Evolutionary conservation across 2,888 invertebrate genomes (phyloP).

Genomic region (Cataglyphis cursor): DNA sequence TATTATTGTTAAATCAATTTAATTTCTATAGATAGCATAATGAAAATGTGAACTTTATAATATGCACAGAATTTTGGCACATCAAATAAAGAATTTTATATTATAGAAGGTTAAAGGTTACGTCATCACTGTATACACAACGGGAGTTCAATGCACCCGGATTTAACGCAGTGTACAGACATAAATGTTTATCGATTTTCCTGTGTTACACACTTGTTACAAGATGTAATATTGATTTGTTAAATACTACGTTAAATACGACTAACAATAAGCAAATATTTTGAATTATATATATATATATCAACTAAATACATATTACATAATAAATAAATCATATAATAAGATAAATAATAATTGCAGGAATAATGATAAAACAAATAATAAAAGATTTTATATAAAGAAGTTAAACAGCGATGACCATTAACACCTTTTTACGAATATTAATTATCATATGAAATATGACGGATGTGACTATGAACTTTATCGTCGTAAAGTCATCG

Average conservation of each 20-base stretch:
- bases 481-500: neutral
- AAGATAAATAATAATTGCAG: neutral
- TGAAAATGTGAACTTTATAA: neutral
- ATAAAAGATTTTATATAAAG: neutral
- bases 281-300: neutral
- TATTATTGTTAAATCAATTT: neutral
- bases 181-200: slow-evolving; percentile 46
- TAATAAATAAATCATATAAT: neutral
- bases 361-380: neutral
- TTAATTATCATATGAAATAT: neutral
- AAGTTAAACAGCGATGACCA: neutral
- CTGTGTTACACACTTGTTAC: slow-evolving; percentile 2
- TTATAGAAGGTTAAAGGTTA: slow-evolving; percentile 14
- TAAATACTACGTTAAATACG: neutral
- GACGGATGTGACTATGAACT: neutral
- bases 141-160: slow-evolving; percentile 33
- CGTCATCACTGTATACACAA: slow-evolving; percentile 11
- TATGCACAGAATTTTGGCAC: neutral
- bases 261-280: neutral
- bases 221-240: neutral
- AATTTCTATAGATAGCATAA: neutral
- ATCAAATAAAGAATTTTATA: neutral
- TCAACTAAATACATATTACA: neutral
- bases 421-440: neutral
- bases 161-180: neutral